A percentile compares a stretch with the other conserved stretches of the same genome.
phyloP scores from a whole-genome alignment of 2,113 vertebrate genomes.

The Solea senegalensis region DNA sequence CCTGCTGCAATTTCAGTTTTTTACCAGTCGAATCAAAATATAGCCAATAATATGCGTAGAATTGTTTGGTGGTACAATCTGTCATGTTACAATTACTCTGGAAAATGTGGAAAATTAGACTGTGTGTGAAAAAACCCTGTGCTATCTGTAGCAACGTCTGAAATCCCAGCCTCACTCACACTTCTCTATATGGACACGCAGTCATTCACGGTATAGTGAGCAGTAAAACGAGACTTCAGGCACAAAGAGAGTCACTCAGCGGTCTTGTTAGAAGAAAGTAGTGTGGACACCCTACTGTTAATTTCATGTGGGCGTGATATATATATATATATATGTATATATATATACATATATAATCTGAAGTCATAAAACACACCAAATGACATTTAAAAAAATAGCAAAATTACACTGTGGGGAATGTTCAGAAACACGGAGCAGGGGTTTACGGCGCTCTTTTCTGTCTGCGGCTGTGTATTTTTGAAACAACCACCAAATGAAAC shows the following conservation, averaged over 20 bases:
- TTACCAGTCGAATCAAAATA: conserved; percentile 23
- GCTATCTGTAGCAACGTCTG: neutral
- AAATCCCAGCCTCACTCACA: neutral
- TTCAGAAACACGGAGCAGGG: neutral
- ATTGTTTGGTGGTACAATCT: neutral
- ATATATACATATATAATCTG: neutral
- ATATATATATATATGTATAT: too few relatives aligned
- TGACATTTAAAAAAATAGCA: neutral
- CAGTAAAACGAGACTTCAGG: too few relatives aligned
- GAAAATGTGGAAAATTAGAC: neutral
- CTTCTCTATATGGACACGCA: too few relatives aligned
- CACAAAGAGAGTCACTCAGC: too few relatives aligned
- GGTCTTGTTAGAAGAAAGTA: too few relatives aligned
- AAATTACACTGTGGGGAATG: neutral
- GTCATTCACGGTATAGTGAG: too few relatives aligned
- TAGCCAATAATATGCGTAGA: neutral
- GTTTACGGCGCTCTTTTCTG: neutral
- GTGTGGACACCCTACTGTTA: too few relatives aligned
- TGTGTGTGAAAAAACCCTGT: neutral
- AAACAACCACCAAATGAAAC: neutral
- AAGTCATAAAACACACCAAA: neutral
- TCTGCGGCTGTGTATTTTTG: neutral
- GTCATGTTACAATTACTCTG: neutral
- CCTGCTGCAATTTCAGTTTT: conserved; percentile 13
- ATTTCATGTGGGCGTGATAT: neutral